Evolutionary conservation across 2,797 vertebrate species (phyloP).

Genomic region (Manis crassicaudata): DNA sequence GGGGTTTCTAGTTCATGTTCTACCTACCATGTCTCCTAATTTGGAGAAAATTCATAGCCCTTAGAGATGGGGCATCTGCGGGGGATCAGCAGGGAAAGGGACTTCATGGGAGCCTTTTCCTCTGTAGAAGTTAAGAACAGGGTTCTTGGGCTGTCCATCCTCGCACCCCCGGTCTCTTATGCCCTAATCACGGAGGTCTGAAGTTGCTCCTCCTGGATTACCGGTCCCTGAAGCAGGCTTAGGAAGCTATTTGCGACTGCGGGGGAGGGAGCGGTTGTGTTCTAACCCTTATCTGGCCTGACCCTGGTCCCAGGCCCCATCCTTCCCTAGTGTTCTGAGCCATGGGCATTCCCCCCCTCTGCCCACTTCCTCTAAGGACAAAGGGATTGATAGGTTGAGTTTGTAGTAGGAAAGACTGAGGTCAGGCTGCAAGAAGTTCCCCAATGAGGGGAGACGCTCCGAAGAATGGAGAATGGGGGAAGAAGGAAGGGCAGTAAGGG

Average conservation of each 20-base stretch:
- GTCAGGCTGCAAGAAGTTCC: neutral
- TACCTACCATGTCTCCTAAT: neutral
- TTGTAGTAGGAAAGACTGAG: neutral
- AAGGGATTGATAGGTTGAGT: neutral
- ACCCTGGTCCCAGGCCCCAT: neutral
- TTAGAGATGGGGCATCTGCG: neutral
- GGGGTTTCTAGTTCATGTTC: neutral
- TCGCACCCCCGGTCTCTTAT: conserved; percentile 15
- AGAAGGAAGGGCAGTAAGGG: neutral
- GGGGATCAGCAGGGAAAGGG: neutral
- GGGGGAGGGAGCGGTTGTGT: conserved; percentile 18
- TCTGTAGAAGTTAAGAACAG: conserved; percentile 32
- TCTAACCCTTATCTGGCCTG: conserved; percentile 44
- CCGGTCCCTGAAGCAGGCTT: conserved; percentile 64
- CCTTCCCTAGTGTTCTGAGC: neutral
- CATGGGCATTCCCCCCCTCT: neutral
- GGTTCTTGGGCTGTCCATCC: neutral
- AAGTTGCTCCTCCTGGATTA: conserved; percentile 71
- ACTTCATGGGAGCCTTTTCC: neutral
- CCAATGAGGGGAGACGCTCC: neutral
- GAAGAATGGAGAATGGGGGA: neutral
- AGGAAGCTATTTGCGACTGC: conserved; percentile 71
- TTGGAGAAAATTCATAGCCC: conserved; percentile 5
- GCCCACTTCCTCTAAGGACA: neutral
- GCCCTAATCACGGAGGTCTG: conserved; percentile 67